phyloP scores from a whole-genome alignment of 2,113 vertebrate species.

The Dicrurus megarhynchus region DNA sequence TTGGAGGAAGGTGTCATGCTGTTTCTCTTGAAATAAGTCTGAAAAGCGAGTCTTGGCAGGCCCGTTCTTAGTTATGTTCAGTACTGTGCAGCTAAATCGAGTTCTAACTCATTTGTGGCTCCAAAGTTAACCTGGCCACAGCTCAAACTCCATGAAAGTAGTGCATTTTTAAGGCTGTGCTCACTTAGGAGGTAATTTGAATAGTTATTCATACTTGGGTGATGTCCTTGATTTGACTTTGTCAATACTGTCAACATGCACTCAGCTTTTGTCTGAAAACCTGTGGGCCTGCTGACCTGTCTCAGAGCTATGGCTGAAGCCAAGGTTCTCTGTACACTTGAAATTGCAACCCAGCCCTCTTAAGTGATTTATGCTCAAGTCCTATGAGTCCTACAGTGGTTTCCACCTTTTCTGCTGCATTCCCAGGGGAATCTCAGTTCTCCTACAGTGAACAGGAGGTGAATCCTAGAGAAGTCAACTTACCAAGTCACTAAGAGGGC shows the following conservation, averaged over 20 bases:
- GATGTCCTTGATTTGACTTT: not conserved
- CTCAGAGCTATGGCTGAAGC: not conserved
- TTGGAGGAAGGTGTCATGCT: not conserved
- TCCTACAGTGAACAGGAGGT: not conserved
- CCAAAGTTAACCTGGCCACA: not conserved
- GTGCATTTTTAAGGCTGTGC: not conserved
- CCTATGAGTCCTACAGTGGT: not conserved
- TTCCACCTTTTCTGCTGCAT: not conserved
- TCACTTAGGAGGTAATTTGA: not conserved
- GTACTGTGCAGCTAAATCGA: not conserved
- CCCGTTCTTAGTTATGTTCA: not conserved
- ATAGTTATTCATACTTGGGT: not conserved
- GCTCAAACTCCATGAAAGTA: not conserved
- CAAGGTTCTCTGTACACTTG: not conserved
- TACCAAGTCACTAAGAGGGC: not conserved
- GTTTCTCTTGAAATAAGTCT: not conserved
- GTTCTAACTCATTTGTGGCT: not conserved
- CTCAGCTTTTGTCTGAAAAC: not conserved
- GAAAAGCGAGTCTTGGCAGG: not conserved
- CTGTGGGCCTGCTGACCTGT: not conserved
- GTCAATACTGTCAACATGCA: fast-evolving
- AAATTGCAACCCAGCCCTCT: not conserved
- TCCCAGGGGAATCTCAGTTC: not conserved
- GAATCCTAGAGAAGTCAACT: not conserved
- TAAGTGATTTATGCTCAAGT: not conserved